These are phyloP conservation scores for Pantherophis alleghaniensis DNA, from an alignment of 2,797 vertebrate species.

Conservation along the genomic window DNA sequence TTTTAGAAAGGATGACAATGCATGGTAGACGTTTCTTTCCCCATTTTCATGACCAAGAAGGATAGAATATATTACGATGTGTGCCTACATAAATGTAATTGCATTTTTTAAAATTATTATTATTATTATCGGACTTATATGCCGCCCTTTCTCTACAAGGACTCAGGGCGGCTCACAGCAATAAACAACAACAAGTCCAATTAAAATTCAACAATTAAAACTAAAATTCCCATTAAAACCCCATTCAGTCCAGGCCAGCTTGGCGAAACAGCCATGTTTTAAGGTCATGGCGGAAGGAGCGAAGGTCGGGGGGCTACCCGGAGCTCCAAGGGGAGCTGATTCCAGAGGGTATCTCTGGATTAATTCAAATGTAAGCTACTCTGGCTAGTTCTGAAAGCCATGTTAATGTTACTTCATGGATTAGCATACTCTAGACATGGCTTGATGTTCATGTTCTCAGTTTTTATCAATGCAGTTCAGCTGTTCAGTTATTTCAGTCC, in stretches of 20 bases:
- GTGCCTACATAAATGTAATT: background rate
- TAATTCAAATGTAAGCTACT: background rate
- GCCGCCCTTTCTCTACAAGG: too few species aligned
- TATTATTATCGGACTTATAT: too few species aligned
- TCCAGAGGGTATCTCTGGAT: too few species aligned
- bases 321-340: too few species aligned
- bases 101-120: background rate
- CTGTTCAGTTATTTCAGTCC: background rate
- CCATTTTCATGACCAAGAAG: background rate
- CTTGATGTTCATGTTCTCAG: background rate
- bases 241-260: too few species aligned
- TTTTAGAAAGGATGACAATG: background rate
- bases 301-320: too few species aligned
- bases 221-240: too few species aligned
- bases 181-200: too few species aligned
- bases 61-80: background rate
- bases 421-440: background rate
- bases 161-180: too few species aligned
- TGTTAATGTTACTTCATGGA: background rate
- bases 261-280: too few species aligned
- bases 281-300: too few species aligned
- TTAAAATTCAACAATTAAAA: too few species aligned
- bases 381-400: background rate
- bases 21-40: background rate
- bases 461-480: background rate